Conservation (phyloP, 1,140 invertebrate species). For the Drosophila miranda region DNA sequence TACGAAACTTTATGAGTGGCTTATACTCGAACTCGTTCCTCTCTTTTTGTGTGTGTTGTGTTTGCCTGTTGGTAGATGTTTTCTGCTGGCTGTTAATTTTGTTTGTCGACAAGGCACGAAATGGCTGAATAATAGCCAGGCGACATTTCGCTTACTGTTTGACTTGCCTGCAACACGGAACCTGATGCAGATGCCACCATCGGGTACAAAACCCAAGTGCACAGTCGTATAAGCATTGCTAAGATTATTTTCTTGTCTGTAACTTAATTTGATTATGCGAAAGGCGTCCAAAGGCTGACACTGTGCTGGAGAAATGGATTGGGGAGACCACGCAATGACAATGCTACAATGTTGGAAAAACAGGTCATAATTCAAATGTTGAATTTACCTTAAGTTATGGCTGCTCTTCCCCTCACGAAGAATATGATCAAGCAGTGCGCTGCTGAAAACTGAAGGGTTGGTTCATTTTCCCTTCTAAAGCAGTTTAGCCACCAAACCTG, state of each 20-base stretch:
- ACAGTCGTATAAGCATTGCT: constrained; percentile 29
- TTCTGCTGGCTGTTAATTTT: constrained; percentile 44
- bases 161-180: constrained; percentile 44
- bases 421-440: too few relatives aligned
- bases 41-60: constrained; percentile 32
- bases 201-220: constrained; percentile 1
- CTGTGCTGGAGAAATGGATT: too few relatives aligned
- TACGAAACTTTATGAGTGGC: constrained; percentile 54
- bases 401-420: too few relatives aligned
- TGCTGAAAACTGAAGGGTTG: too few relatives aligned
- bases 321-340: too few relatives aligned
- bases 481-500: too few relatives aligned
- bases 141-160: constrained; percentile 57
- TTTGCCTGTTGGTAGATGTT: constrained; percentile 17
- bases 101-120: constrained; percentile 47
- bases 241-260: constrained; percentile 41
- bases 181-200: constrained; percentile 21
- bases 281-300: constrained; percentile 1
- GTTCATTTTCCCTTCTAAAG: too few relatives aligned
- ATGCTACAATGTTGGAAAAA: too few relatives aligned
- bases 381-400: too few relatives aligned
- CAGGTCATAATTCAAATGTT: too few relatives aligned
- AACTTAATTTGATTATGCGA: constrained; percentile 38
- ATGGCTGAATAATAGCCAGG: constrained; percentile 60
- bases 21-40: constrained; percentile 20